phyloP scores from a whole-genome alignment of 2,888 invertebrate genomes.

The Clusia tigrina region DNA sequence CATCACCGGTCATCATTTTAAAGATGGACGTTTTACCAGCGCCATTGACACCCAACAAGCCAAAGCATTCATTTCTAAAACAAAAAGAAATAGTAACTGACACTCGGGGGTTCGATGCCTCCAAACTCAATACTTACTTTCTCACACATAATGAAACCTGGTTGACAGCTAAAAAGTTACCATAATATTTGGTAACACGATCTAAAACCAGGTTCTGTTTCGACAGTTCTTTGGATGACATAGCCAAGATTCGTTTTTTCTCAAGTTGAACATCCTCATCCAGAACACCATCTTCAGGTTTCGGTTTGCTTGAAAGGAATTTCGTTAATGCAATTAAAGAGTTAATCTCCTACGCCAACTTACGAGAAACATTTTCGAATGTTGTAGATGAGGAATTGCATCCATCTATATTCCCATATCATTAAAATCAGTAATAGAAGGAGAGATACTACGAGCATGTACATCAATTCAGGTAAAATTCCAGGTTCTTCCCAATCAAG shows the following conservation, averaged over 20 bases:
- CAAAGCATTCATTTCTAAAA: constrained; percentile 72
- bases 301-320: constrained; percentile 15
- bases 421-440: too few relatives aligned
- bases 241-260: constrained; percentile 61
- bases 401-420: too few relatives aligned
- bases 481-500: constrained; percentile 75
- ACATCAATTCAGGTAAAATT: constrained; percentile 72
- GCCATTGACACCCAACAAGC: constrained; percentile 81
- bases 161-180: constrained; percentile 77
- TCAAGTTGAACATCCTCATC: constrained; percentile 69
- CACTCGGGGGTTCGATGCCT: too few relatives aligned
- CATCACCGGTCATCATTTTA: constrained; percentile 86
- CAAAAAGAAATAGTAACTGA: neutral
- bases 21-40: constrained; percentile 88
- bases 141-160: constrained; percentile 68
- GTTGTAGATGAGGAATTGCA: too few relatives aligned
- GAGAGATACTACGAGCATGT: constrained; percentile 69
- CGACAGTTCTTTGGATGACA: constrained; percentile 53
- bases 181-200: constrained; percentile 77
- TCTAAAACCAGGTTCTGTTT: constrained; percentile 68
- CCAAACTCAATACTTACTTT: neutral
- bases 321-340: too few relatives aligned
- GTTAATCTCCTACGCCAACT: too few relatives aligned
- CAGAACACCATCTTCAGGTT: constrained; percentile 51
- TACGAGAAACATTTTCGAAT: too few relatives aligned